Conservation (phyloP, 2,888 invertebrate species). For the Euplexia lucipara region DNA sequence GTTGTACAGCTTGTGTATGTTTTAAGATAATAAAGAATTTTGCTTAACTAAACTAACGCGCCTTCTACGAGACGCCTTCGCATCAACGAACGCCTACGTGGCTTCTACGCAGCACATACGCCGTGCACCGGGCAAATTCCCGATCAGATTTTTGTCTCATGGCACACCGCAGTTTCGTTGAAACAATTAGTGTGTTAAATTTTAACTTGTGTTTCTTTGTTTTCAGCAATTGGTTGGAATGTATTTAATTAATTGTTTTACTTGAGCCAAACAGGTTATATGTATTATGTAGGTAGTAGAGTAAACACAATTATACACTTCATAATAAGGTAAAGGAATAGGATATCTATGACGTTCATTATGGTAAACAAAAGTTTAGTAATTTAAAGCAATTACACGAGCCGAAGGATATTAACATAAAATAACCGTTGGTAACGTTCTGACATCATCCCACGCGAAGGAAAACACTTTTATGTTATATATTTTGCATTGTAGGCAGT, state of each 20-base stretch:
- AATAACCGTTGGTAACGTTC: too few species aligned
- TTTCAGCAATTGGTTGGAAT: slow-evolving; percentile 17
- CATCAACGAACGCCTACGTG: neutral
- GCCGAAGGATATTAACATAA: too few species aligned
- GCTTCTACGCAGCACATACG: neutral
- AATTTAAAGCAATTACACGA: too few species aligned
- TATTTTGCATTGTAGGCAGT: too few species aligned
- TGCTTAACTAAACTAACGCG: too few species aligned
- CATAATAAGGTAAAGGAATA: too few species aligned
- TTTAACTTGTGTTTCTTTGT: slow-evolving; percentile 20
- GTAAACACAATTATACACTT: neutral
- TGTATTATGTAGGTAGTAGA: neutral
- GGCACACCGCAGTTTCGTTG: neutral
- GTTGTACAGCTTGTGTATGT: too few species aligned
- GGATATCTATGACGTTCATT: too few species aligned
- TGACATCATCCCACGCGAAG: too few species aligned
- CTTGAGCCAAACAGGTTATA: neutral
- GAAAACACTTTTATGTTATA: too few species aligned
- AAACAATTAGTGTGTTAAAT: slow-evolving; percentile 1
- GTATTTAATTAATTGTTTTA: slow-evolving; percentile 12
- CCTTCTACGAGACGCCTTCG: neutral
- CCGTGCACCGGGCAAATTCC: neutral
- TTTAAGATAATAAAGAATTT: too few species aligned
- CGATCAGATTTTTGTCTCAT: neutral
- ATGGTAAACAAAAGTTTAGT: too few species aligned